Conservation (phyloP, 2,797 vertebrate genomes). For the Lepus oiostolus region DNA sequence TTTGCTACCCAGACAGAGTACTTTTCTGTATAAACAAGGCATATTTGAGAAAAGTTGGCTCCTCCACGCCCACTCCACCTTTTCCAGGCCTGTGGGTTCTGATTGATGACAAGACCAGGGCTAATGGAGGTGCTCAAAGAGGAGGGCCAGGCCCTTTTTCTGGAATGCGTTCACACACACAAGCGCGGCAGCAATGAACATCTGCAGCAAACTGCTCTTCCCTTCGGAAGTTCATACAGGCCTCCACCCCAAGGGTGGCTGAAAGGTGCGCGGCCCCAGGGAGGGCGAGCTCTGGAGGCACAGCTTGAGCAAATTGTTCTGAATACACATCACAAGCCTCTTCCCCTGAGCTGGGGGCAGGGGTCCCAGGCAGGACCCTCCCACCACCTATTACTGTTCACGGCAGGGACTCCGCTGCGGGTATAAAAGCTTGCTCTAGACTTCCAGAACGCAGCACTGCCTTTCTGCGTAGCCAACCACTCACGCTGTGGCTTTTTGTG, state of each 20-base stretch:
- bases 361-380: neutral
- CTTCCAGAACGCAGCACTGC: neutral
- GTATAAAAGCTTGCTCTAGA: neutral
- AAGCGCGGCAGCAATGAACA: neutral
- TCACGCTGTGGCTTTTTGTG: neutral
- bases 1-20: neutral
- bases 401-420: neutral
- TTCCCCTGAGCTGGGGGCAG: neutral
- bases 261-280: neutral
- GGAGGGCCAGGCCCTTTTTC: neutral
- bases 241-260: neutral
- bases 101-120: constrained; percentile 4
- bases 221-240: neutral
- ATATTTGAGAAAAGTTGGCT: neutral
- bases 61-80: neutral
- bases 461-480: constrained; percentile 8
- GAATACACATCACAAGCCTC: neutral
- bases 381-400: neutral
- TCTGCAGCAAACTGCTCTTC: neutral
- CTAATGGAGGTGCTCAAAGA: neutral
- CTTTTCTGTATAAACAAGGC: constrained; percentile 29
- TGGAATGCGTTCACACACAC: constrained; percentile 44
- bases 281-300: neutral
- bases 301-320: neutral
- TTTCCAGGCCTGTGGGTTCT: constrained; percentile 45